phyloP scores from a whole-genome alignment of 1,140 invertebrate species.

The Ceratosolen solmsi region DNA sequence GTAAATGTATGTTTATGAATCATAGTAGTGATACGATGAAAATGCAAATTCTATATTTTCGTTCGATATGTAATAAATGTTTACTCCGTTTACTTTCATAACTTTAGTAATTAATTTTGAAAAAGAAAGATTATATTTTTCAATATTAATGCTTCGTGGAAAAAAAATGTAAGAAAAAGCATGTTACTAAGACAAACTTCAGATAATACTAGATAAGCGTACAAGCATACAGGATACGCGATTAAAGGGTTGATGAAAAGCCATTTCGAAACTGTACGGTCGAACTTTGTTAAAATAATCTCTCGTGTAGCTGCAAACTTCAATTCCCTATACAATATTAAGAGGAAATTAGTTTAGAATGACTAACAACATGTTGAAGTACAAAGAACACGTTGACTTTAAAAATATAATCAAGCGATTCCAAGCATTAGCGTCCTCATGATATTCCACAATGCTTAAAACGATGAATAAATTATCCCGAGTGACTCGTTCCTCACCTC shows the following conservation, averaged over 20 bases:
- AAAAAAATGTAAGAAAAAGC: background rate
- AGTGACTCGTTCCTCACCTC: too few species aligned
- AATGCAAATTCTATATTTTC: constrained; percentile 1
- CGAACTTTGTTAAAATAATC: background rate
- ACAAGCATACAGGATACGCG: background rate
- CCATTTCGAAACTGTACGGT: background rate
- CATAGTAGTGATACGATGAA: background rate
- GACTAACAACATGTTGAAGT: too few species aligned
- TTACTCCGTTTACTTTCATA: background rate
- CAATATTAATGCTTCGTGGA: background rate
- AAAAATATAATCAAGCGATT: too few species aligned
- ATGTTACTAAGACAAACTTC: background rate
- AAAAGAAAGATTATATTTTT: background rate
- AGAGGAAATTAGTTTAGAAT: too few species aligned
- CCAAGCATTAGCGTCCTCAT: too few species aligned
- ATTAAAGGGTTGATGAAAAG: background rate
- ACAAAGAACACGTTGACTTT: too few species aligned
- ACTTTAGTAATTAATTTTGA: background rate
- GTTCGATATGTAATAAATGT: background rate
- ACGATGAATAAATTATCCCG: too few species aligned
- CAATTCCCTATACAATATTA: background rate
- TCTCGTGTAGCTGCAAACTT: background rate
- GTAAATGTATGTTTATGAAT: constrained; percentile 2
- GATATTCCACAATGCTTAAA: too few species aligned
- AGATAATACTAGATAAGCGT: background rate